Conservation (phyloP, 2,888 invertebrate genomes). For the Imbricaverruca yamaguchii region DNA sequence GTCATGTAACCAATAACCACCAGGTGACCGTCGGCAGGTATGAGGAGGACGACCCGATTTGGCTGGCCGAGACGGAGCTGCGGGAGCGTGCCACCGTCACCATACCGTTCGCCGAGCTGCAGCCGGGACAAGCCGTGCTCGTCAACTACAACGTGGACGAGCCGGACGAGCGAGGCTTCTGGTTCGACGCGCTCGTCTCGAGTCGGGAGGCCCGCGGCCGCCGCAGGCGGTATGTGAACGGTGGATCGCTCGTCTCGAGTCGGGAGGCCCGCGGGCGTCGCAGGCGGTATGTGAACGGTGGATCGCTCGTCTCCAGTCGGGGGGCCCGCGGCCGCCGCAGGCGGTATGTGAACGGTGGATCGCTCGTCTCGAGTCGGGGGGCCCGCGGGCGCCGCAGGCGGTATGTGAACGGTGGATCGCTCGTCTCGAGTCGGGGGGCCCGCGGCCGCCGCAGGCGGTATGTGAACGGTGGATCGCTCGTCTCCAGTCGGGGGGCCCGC, state of each 20-base stretch:
- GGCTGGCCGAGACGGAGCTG: constrained; percentile 48
- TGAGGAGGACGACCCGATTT: constrained; percentile 34
- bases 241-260: constrained; percentile 33
- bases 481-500: constrained; percentile 35
- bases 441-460: constrained; percentile 15
- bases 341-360: neutral
- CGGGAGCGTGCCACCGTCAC: constrained; percentile 57
- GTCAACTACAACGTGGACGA: constrained; percentile 66
- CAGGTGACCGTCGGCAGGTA: constrained; percentile 28
- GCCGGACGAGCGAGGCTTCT: constrained; percentile 58
- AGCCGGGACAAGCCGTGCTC: constrained; percentile 57
- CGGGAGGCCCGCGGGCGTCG: constrained; percentile 34
- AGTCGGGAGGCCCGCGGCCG: constrained; percentile 35
- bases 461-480: constrained; percentile 30
- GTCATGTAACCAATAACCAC: no score
- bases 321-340: constrained; percentile 31
- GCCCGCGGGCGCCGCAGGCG: constrained; percentile 22
- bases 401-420: neutral
- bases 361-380: constrained; percentile 37
- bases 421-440: constrained; percentile 37
- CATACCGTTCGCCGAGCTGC: constrained; percentile 43
- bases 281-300: neutral
- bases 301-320: constrained; percentile 35
- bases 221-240: neutral
- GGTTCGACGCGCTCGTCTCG: constrained; percentile 49